phyloP scores from a whole-genome alignment of 1,140 invertebrate species.

The Drosophila guanche region DNA sequence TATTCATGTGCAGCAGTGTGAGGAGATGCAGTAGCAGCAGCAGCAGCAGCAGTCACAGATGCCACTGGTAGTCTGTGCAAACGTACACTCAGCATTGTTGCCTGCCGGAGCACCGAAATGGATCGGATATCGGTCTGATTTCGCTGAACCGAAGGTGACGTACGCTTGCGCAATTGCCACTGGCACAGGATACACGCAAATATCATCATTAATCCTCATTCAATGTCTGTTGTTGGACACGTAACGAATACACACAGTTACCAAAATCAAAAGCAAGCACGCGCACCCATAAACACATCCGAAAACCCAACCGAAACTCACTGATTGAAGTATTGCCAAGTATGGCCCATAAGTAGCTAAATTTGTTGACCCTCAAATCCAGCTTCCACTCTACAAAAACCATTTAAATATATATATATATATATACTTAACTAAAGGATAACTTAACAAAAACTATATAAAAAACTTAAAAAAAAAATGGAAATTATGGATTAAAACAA shows the following conservation, averaged over 20 bases:
- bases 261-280: slow-evolving; percentile 7
- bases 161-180: slow-evolving; percentile 46
- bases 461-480: slow-evolving; percentile 49
- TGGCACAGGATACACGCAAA: slow-evolving; percentile 38
- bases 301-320: slow-evolving; percentile 1
- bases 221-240: slow-evolving; percentile 66
- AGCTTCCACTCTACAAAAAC: slow-evolving; percentile 62
- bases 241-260: slow-evolving; percentile 52
- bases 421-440: slow-evolving; percentile 16
- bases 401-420: slow-evolving; percentile 32
- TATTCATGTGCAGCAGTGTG: slow-evolving; percentile 46
- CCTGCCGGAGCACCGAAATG: slow-evolving; percentile 62
- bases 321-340: slow-evolving; percentile 74
- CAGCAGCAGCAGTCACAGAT: slow-evolving; percentile 23
- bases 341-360: slow-evolving; percentile 61
- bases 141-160: slow-evolving; percentile 59
- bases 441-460: slow-evolving; percentile 35
- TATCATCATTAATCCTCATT: slow-evolving; percentile 13
- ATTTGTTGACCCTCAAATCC: slow-evolving; percentile 61
- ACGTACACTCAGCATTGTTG: slow-evolving; percentile 66
- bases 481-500: slow-evolving; percentile 68
- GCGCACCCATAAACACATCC: slow-evolving; percentile 39
- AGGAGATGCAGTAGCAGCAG: slow-evolving; percentile 15
- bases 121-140: slow-evolving; percentile 27
- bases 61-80: slow-evolving; percentile 50